A percentile compares a stretch with the other conserved stretches of the same genome.
Evolutionary conservation across 2,888 invertebrate genomes (phyloP).

Genomic region (Thecophora atra): DNA sequence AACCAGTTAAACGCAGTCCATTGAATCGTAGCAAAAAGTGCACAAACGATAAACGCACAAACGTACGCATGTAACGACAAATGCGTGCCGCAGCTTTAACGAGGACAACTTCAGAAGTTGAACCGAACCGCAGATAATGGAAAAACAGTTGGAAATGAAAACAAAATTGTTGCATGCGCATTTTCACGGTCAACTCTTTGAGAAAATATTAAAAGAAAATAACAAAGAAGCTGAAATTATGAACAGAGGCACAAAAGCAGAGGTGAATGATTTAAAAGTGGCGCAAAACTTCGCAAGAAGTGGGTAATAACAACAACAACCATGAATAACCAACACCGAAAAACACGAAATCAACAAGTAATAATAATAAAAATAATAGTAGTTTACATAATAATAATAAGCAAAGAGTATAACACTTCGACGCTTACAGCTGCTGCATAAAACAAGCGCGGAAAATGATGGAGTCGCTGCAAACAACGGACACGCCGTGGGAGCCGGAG

Average conservation of each 20-base stretch:
- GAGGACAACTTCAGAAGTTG: background rate
- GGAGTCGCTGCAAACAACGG: background rate
- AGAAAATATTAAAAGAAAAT: background rate
- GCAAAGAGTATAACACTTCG: conserved; percentile 3
- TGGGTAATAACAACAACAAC: conserved; percentile 3
- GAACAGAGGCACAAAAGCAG: conserved; percentile 17
- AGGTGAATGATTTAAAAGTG: conserved; percentile 35
- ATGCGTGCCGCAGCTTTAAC: background rate
- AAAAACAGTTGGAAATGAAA: background rate
- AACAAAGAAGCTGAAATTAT: background rate
- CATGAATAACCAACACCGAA: background rate
- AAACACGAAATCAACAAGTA: background rate
- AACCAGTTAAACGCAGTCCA: conserved; percentile 4
- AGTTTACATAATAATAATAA: background rate
- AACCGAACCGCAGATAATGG: conserved; percentile 6
- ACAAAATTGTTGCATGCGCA: conserved; percentile 11
- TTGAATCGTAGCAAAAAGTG: conserved; percentile 19
- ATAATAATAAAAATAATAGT: conserved; percentile 25
- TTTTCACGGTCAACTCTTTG: conserved; percentile 35
- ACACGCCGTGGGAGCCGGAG: background rate
- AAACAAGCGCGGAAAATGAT: background rate
- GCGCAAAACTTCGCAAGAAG: conserved; percentile 42
- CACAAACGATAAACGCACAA: conserved; percentile 27
- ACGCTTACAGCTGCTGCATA: background rate
- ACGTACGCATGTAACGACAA: background rate